Conservation (phyloP, 2,797 vertebrate genomes). For the Arnoldichthys spilopterus region DNA sequence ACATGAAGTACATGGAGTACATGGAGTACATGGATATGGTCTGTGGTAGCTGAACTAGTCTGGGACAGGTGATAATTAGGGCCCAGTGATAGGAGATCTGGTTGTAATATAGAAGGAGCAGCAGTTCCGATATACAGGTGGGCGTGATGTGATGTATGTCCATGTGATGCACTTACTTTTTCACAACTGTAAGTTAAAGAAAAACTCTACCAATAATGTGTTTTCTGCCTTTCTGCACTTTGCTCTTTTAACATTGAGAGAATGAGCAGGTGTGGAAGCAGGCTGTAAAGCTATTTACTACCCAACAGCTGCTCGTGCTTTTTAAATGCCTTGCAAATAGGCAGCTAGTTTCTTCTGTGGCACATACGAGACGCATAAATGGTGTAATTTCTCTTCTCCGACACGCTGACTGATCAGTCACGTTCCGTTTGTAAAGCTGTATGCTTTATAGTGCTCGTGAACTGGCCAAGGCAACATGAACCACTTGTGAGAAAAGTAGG, state of each 20-base stretch:
- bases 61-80: too few relatives aligned
- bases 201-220: too few relatives aligned
- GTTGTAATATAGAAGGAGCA: too few relatives aligned
- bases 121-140: too few relatives aligned
- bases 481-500: neutral
- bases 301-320: conserved; percentile 13
- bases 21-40: too few relatives aligned
- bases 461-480: neutral
- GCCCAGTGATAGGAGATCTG: too few relatives aligned
- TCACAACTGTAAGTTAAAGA: too few relatives aligned
- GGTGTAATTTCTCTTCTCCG: conserved; percentile 8
- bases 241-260: neutral
- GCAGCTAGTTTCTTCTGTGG: conserved; percentile 5
- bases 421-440: neutral
- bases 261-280: conserved; percentile 24
- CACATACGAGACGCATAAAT: neutral
- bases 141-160: too few relatives aligned
- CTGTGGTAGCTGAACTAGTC: too few relatives aligned
- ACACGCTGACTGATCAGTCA: neutral
- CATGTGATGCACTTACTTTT: too few relatives aligned
- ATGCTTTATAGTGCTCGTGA: neutral
- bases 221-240: neutral
- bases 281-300: conserved; percentile 18
- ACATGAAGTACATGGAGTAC: too few relatives aligned
- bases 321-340: conserved; percentile 1